Evolutionary conservation across 2,113 vertebrate genomes (phyloP).

Genomic region (Carlito syrichta): DNA sequence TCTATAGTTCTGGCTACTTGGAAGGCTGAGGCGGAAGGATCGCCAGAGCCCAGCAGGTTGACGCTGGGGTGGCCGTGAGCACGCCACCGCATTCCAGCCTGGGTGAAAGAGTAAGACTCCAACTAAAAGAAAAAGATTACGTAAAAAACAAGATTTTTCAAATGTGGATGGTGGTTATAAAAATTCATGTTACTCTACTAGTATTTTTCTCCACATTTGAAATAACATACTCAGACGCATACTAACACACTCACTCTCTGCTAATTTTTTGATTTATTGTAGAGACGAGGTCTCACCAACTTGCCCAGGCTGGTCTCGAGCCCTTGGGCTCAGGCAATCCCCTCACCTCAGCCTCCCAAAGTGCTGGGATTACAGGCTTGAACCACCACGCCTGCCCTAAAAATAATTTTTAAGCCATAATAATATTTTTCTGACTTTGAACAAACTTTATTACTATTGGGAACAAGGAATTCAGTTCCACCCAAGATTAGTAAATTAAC

Average conservation of each 20-base stretch:
- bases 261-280: background rate
- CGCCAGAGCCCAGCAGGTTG: too few species aligned
- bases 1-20: too few species aligned
- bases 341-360: background rate
- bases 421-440: background rate
- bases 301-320: background rate
- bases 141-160: background rate
- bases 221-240: background rate
- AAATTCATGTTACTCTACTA: background rate
- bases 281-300: background rate
- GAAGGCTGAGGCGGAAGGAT: too few species aligned
- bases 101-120: too few species aligned
- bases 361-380: background rate
- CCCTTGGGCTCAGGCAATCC: background rate
- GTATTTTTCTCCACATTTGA: background rate
- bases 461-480: constrained; percentile 2
- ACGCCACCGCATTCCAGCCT: too few species aligned
- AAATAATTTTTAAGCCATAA: background rate
- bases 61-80: too few species aligned
- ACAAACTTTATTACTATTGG: background rate
- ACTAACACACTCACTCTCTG: rapidly evolving
- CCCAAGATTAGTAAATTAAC: background rate
- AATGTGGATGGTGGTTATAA: background rate
- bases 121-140: too few species aligned
- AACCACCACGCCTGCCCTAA: background rate